phyloP scores from a whole-genome alignment of 2,113 vertebrate species.

The Cryptotis parvus region DNA sequence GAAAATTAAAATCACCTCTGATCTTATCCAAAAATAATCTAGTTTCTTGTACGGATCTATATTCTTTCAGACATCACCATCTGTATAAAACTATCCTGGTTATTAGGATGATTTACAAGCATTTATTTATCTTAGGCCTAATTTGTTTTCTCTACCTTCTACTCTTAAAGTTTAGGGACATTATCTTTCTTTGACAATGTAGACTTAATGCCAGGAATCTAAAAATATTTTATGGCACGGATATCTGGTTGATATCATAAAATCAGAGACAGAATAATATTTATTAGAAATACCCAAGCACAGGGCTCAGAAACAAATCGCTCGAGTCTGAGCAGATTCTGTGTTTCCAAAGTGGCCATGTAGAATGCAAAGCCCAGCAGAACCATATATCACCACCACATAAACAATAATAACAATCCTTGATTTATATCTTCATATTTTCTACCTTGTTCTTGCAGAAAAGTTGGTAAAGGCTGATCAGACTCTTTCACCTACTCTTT shows the following conservation, averaged over 20 bases:
- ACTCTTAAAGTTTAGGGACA: conserved; percentile 51
- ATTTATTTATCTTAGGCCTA: conserved; percentile 10
- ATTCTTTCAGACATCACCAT: neutral
- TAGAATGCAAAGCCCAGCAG: conserved; percentile 62
- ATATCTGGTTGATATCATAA: conserved; percentile 74
- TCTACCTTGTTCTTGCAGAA: conserved; percentile 75
- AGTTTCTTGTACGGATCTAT: neutral
- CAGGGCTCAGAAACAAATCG: conserved; percentile 70
- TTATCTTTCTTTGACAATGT: conserved; percentile 66
- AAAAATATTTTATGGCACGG: conserved; percentile 68
- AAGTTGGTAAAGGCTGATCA: conserved; percentile 75
- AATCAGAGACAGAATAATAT: conserved; percentile 74
- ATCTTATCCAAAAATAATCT: conserved; percentile 23
- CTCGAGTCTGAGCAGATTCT: conserved; percentile 49
- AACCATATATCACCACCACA: conserved; percentile 67
- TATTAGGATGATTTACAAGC: conserved; percentile 4
- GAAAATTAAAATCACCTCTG: conserved; percentile 45
- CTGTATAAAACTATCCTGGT: neutral
- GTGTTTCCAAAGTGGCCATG: conserved; percentile 69
- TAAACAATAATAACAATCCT: conserved; percentile 71
- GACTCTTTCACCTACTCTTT: conserved; percentile 75
- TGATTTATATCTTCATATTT: conserved; percentile 78
- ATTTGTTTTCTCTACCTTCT: conserved; percentile 4
- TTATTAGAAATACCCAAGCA: conserved; percentile 74
- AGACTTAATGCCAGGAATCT: conserved; percentile 56